Conservation (phyloP, 2,113 vertebrate species). For the Elanoides forficatus region DNA sequence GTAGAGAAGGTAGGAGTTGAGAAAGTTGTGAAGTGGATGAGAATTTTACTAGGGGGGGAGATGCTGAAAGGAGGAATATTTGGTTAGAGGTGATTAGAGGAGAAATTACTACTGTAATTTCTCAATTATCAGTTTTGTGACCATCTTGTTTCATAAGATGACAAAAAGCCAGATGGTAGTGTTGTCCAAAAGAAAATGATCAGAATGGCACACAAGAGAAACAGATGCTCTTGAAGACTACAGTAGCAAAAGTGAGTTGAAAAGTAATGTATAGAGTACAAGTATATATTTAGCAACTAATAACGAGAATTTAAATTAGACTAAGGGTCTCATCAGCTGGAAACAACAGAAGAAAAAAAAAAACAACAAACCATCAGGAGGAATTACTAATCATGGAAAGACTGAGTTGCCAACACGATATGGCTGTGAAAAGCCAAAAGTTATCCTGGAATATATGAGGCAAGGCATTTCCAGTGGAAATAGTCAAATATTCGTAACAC, state of each 20-base stretch:
- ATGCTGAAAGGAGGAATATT: background rate
- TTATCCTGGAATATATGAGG: background rate
- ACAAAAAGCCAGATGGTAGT: background rate
- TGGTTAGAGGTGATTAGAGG: background rate
- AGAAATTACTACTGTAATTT: background rate
- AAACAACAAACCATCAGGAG: background rate
- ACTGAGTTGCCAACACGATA: background rate
- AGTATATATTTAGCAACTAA: background rate
- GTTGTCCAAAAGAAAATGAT: background rate
- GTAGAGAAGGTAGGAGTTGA: background rate
- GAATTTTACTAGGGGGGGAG: background rate
- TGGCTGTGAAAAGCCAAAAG: background rate
- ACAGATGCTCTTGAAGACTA: background rate
- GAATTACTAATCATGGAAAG: background rate
- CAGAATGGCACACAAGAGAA: background rate
- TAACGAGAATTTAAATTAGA: background rate
- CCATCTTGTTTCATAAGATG: rapidly evolving
- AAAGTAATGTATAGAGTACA: background rate
- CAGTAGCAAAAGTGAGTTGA: background rate
- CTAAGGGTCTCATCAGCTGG: background rate
- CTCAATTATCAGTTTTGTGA: background rate
- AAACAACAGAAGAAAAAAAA: background rate
- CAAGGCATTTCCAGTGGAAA: background rate
- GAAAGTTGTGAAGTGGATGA: background rate
- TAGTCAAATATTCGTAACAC: background rate